Base-by-base conservation (phyloP, 2,888 invertebrate species). In the Flabesymbios commensalis region DNA sequence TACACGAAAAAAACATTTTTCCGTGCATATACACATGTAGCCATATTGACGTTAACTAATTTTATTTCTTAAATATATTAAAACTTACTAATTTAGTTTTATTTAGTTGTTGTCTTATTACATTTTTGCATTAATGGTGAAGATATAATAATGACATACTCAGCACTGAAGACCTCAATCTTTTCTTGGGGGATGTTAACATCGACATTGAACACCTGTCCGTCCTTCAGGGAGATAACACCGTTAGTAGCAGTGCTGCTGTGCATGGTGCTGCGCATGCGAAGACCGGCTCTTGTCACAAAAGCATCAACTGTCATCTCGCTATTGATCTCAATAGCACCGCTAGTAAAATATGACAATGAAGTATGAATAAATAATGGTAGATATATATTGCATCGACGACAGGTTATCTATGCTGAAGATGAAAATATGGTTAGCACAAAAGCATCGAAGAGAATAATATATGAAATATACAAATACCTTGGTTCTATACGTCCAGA, bases 261-360 rank as follows among this genome's bases (percentile, higher is more conserved):
- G 80, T 93, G 93, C 29, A 94, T 83, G 51, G 90, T 90, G 66
- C 90, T 88, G 75, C 90, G 90, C 7, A 95, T 86, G 73, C 92
- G 89, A n/a, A 94, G 87, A 5, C 93, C 94, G 7, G 91, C 89
- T 2, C 87, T 86, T n/a, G 89, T 88, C 54, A 90, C 88, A 58
- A 89, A 90, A 1, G 92, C 90, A 73, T 91, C 90, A 0, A 95
- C 88, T 42, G 89, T 88, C 91, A 97, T 93, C 1, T 90, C 89
- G 0, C 91, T 91, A 10, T 90, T 89, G 59, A 94, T 85, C 79
- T 92, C 92, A 0, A 94, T 85, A 7, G 94, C 91, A 57, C 92
- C 89, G 73, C 94, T 94, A 76, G 57, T 28, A n/a, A n/a, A n/a
- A n/a, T n/a, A n/a, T n/a, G n/a, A n/a, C n/a, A n/a, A n/a, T n/a